Evolutionary conservation across 1,140 invertebrate genomes (phyloP), one percentile per base, ranked within the genome.

Genomic region (Pseudobourletiella spinata): DNA sequence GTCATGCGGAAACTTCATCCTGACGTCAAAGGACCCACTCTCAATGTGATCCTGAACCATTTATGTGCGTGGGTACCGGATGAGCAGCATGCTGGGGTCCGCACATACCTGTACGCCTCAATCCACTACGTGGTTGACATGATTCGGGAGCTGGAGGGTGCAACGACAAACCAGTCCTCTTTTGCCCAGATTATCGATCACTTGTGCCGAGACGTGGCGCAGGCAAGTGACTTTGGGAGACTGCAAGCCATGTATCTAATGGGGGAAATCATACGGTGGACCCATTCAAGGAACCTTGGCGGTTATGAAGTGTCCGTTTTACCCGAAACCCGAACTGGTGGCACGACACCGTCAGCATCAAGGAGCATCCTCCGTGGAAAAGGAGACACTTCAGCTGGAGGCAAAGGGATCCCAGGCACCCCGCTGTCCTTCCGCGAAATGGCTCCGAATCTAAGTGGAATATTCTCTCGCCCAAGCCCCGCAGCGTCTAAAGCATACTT

Each of bases 221-320:
- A 65, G 6, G 16, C 56, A n/a, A 20, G n/a, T 2, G 64, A 70
- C 28, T 35, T 59, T 4, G 57, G 54, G 14, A 56, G 54, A 58
- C 58, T 70, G 24, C 65, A 64, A 48, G 46, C 68, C 1, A 50
- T 67, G 54, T 62, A 65, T 20, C 42, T 70, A 24, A 32, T 70
- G 30, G 65, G 64, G 1, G 68, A 70, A 63, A 65, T 70, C 30
- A 56, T 67, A 2, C 30, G 42, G 2, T 61, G 54, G 44, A 63
- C 51, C 14, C 52, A 30, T 2, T 30, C 18, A 3, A 46, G 42
- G n/a, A 65, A 60, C 18, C 55, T 66, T 2, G 61, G 59, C 20
- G 61, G 50, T 6, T 20, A 57, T 3, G 43, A 55, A 18, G 11
- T 32, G 1, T 4, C 30, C 14, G 22, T 28, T 29, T 11, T 15